phyloP scores from a whole-genome alignment of 2,888 invertebrate genomes.

The Acanthosepion lycidas region DNA sequence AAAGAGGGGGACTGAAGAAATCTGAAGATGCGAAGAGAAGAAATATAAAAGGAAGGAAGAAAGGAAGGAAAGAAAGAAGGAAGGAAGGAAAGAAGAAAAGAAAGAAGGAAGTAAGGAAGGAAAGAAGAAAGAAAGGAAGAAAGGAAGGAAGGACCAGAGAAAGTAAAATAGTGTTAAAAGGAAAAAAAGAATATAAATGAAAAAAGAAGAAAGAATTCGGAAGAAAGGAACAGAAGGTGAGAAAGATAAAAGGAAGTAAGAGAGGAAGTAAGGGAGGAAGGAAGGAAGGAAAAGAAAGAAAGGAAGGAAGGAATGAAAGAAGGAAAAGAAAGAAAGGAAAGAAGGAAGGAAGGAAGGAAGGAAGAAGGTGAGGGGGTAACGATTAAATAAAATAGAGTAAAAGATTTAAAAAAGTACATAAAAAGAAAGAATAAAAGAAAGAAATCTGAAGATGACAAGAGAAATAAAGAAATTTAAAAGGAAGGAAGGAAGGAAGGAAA shows the following conservation, averaged over 20 bases:
- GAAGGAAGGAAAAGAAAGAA: too few species aligned
- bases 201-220: too few species aligned
- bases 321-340: too few species aligned
- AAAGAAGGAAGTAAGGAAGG: background rate
- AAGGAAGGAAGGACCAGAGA: background rate
- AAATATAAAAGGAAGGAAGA: background rate
- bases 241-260: background rate
- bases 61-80: background rate
- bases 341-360: background rate
- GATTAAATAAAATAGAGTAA: background rate
- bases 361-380: background rate
- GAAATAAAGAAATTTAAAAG: too few species aligned
- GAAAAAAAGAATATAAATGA: background rate
- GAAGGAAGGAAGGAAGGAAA: too few species aligned
- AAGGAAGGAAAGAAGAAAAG: background rate
- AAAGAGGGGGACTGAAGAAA: too few species aligned
- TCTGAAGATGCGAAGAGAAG: background rate
- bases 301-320: too few species aligned
- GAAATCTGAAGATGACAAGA: too few species aligned
- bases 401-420: background rate
- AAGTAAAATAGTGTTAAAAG: fast-evolving
- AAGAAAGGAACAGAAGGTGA: too few species aligned
- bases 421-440: too few species aligned
- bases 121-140: background rate
- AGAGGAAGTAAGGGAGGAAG: background rate